A percentile compares a stretch with the other conserved stretches of the same genome.
Evolutionary conservation across 2,797 vertebrate species (phyloP).

Genomic region (Distichodus sexfasciatus): DNA sequence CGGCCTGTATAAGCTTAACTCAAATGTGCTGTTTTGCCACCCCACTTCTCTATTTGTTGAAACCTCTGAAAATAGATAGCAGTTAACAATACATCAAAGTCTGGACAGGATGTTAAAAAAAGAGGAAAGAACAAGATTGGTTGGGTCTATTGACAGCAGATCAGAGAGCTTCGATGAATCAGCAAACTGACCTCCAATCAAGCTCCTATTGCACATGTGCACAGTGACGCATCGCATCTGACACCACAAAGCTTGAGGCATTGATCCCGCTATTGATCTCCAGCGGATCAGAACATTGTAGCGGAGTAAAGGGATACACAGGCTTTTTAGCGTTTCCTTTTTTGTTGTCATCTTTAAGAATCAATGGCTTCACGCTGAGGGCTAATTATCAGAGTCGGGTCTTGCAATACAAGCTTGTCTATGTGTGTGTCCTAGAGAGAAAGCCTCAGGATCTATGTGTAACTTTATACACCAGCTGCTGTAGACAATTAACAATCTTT

Average conservation of each 20-base stretch:
- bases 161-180: conserved; percentile 60
- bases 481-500: conserved; percentile 26
- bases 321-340: conserved; percentile 47
- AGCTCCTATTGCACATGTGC: conserved; percentile 23
- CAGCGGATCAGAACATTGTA: conserved; percentile 54
- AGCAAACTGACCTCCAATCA: conserved; percentile 18
- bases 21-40: too few relatives aligned
- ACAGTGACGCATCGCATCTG: conserved; percentile 60
- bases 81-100: too few relatives aligned
- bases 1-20: too few relatives aligned
- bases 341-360: conserved; percentile 60
- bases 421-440: neutral
- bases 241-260: conserved; percentile 60
- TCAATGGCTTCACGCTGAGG: conserved; percentile 60
- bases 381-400: conserved; percentile 54
- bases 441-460: too few relatives aligned
- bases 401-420: conserved; percentile 29
- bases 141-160: conserved; percentile 52
- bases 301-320: conserved; percentile 27
- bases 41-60: too few relatives aligned
- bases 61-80: too few relatives aligned
- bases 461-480: too few relatives aligned
- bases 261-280: conserved; percentile 69
- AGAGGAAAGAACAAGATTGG: too few relatives aligned
- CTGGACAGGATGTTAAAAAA: too few relatives aligned